A percentile compares a stretch with the other conserved stretches of the same genome.
Conservation (phyloP, 2,888 invertebrate genomes). For the Spisula subtruncata region DNA sequence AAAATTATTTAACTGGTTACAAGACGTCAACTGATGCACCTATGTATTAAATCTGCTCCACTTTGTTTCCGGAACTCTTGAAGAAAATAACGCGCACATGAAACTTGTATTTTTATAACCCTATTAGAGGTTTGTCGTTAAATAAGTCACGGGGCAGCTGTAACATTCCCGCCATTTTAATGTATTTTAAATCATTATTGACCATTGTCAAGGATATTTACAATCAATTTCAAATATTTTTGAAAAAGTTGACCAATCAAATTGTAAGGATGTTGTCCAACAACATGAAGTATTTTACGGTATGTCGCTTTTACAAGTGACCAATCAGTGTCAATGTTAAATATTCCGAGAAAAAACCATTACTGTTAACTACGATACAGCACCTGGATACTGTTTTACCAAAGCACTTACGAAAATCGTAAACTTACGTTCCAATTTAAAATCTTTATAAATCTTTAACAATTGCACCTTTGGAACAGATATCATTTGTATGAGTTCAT, state of each 20-base stretch:
- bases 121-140: not conserved
- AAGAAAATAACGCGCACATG: not conserved
- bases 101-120: not conserved
- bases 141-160: not conserved
- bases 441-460: too few relatives aligned
- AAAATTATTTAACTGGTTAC: not conserved
- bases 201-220: not conserved
- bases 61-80: not conserved
- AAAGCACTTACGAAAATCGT: too few relatives aligned
- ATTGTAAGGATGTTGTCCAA: not conserved
- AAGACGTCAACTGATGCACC: too few relatives aligned
- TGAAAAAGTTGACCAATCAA: not conserved
- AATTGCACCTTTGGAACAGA: too few relatives aligned
- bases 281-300: not conserved
- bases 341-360: not conserved
- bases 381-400: too few relatives aligned
- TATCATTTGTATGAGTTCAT: too few relatives aligned
- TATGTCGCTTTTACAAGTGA: not conserved
- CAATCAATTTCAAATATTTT: not conserved
- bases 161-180: not conserved
- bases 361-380: not conserved
- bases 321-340: slow-evolving; percentile 2
- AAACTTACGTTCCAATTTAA: too few relatives aligned
- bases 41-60: too few relatives aligned
- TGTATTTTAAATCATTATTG: too few relatives aligned